These are phyloP conservation scores for Sarcophaga peregrina DNA, from an alignment of 1,140 invertebrate genomes.

Conservation along the genomic window DNA sequence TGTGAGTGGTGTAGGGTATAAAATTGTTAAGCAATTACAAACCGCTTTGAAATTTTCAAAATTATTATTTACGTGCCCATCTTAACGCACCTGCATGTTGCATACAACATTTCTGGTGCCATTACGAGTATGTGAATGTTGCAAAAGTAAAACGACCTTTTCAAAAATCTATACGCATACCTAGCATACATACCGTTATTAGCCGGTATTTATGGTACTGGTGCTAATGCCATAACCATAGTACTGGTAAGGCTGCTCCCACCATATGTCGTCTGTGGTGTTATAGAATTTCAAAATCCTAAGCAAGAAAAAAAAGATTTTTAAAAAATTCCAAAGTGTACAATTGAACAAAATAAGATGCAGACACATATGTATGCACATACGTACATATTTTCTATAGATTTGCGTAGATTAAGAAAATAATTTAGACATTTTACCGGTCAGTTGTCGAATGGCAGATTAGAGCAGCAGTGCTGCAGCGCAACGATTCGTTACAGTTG, in stretches of 20 bases:
- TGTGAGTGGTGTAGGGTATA: too few relatives aligned
- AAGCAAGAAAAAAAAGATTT: neutral
- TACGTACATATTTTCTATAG: neutral
- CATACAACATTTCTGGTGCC: neutral
- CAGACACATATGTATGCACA: too few relatives aligned
- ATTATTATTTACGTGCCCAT: neutral
- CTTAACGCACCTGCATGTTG: constrained; percentile 17
- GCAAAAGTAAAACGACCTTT: neutral
- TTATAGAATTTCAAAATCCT: constrained; percentile 11
- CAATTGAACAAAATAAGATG: neutral
- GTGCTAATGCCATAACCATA: too few relatives aligned
- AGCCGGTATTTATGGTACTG: too few relatives aligned
- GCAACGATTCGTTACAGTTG: neutral
- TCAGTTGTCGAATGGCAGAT: neutral
- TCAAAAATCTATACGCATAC: neutral
- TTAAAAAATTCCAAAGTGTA: neutral
- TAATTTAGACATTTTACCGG: constrained; percentile 3
- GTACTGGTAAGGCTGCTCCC: too few relatives aligned
- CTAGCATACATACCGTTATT: neutral
- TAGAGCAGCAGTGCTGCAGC: neutral
- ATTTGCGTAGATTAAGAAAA: neutral
- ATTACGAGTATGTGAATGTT: neutral
- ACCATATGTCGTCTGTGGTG: neutral
- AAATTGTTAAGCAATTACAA: neutral
- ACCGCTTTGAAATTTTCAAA: neutral